phyloP scores from a whole-genome alignment of 53 echinoderm and acorn worm species.

The Pentamera pediparva region DNA sequence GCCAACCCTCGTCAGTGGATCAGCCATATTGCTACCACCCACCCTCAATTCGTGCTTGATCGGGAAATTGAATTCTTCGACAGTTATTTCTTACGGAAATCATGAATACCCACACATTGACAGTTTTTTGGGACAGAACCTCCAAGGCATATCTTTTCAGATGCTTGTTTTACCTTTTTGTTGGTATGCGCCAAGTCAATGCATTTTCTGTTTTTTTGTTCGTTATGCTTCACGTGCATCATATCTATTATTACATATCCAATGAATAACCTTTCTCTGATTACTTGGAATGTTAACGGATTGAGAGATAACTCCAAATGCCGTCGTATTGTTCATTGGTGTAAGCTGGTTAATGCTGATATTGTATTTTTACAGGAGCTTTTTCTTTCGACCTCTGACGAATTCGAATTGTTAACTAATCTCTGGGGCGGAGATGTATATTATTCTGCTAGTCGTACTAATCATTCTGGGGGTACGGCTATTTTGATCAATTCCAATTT shows the following conservation, averaged over 20 bases:
- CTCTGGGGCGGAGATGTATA: background rate
- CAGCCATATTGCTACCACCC: background rate
- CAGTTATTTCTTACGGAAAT: background rate
- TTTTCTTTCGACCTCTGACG: background rate
- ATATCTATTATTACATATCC: too few species aligned
- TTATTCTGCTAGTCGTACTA: background rate
- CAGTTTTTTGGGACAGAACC: too few species aligned
- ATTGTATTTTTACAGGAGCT: background rate
- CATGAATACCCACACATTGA: too few species aligned
- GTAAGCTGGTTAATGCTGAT: background rate
- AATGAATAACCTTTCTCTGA: background rate
- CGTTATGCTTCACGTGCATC: too few species aligned
- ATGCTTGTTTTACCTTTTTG: too few species aligned
- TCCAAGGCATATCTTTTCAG: too few species aligned
- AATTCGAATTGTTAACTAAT: background rate
- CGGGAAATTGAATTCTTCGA: background rate
- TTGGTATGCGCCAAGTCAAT: too few species aligned
- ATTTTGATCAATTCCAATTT: background rate
- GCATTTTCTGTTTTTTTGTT: too few species aligned
- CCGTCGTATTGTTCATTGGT: background rate
- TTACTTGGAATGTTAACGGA: background rate
- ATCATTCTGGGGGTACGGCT: background rate
- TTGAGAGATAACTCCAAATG: background rate
- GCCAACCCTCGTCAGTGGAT: background rate
- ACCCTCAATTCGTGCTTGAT: background rate